A percentile compares a stretch with the other conserved stretches of the same genome.
Evolutionary conservation across 2,888 invertebrate species (phyloP).

Genomic region (Acanthococcus lagerstroemiae): DNA sequence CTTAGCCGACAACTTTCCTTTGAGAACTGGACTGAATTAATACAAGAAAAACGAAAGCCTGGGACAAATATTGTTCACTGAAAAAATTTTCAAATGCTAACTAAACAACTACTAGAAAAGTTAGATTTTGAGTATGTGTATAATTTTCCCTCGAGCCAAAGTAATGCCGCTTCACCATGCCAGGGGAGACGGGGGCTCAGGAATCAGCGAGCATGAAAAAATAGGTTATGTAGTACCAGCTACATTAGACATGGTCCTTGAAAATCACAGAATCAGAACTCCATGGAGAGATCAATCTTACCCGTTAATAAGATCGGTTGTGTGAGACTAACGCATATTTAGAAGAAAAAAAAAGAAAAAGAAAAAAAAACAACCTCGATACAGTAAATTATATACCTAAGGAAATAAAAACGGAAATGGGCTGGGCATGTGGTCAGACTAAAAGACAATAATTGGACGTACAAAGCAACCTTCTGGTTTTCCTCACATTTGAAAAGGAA

Average conservation of each 20-base stretch:
- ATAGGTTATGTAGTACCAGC: too few relatives aligned
- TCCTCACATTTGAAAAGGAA: not conserved
- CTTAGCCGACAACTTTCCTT: not conserved
- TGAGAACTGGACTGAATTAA: too few relatives aligned
- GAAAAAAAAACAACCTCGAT: not conserved
- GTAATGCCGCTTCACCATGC: not conserved
- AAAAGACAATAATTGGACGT: not conserved
- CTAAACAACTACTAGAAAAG: not conserved
- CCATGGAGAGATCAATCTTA: too few relatives aligned
- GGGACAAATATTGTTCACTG: too few relatives aligned
- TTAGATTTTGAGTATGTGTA: not conserved
- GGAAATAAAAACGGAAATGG: not conserved
- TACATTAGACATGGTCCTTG: too few relatives aligned
- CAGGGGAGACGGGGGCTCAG: too few relatives aligned
- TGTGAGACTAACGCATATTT: too few relatives aligned
- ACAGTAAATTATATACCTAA: not conserved
- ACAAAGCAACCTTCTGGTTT: not conserved
- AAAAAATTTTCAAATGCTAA: not conserved
- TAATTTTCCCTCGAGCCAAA: not conserved
- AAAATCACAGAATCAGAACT: too few relatives aligned
- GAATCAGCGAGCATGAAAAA: too few relatives aligned
- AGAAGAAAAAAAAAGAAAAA: not conserved
- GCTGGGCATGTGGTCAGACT: not conserved
- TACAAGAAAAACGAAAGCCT: not conserved
- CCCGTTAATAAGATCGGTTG: too few relatives aligned